phyloP scores from a whole-genome alignment of 2,113 vertebrate species.

The Hirundichthys speculiger region DNA sequence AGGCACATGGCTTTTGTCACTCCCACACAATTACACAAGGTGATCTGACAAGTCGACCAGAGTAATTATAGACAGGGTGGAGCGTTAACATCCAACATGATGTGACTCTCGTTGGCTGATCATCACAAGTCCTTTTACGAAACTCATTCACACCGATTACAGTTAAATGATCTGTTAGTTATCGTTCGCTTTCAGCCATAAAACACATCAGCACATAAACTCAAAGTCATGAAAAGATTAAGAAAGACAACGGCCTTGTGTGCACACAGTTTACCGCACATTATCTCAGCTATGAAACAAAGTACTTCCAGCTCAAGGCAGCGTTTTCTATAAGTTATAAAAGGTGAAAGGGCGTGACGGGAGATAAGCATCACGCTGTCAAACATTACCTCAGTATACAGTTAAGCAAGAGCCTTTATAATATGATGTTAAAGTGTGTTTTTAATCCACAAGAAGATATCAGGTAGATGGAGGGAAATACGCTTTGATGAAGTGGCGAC shows the following conservation, averaged over 20 bases:
- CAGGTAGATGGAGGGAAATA: not conserved
- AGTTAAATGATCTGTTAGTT: conserved; percentile 11
- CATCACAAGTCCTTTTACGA: conserved; percentile 2
- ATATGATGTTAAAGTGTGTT: not conserved
- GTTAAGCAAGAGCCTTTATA: not conserved
- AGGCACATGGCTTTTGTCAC: too few species aligned
- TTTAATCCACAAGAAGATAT: not conserved
- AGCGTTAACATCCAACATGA: not conserved
- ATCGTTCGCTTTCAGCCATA: conserved; percentile 1
- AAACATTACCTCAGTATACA: not conserved
- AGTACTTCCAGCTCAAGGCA: not conserved
- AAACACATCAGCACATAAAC: not conserved
- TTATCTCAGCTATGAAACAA: conserved; percentile 12
- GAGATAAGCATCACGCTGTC: conserved; percentile 18
- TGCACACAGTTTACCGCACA: not conserved
- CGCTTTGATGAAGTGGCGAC: too few species aligned
- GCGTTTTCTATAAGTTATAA: conserved; percentile 20
- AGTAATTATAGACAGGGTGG: too few species aligned
- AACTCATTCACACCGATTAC: not conserved
- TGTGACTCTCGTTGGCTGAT: not conserved
- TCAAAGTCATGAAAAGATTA: conserved; percentile 4
- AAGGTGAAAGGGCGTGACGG: conserved; percentile 4
- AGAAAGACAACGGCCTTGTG: not conserved
- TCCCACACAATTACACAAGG: too few species aligned
- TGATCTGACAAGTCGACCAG: too few species aligned